These are phyloP conservation scores for Paradisaea rubra DNA, from an alignment of 2,113 vertebrate genomes.

Conservation along the genomic window DNA sequence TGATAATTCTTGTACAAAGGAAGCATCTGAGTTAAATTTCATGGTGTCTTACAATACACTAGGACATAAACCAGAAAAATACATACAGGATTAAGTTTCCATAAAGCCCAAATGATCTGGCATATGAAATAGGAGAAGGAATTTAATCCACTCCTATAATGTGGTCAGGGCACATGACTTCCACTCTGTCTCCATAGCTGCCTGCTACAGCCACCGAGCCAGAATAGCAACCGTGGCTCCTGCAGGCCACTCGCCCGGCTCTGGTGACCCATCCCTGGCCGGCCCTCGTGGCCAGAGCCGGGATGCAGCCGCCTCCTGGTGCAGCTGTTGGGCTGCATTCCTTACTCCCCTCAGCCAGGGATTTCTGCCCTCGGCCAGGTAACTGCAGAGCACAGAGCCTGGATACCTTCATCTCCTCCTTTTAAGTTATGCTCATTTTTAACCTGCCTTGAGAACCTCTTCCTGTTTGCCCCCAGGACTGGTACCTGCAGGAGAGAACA, in stretches of 20 bases:
- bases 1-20: neutral
- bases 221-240: neutral
- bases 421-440: neutral
- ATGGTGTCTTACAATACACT: slow-evolving; percentile 11
- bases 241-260: neutral
- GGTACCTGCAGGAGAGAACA: neutral
- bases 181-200: slow-evolving; percentile 21
- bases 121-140: slow-evolving; percentile 52
- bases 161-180: slow-evolving; percentile 41
- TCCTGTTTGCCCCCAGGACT: neutral
- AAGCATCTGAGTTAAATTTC: slow-evolving; percentile 45
- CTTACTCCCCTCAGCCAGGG: fast-evolving
- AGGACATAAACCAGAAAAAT: slow-evolving; percentile 40
- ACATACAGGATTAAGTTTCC: slow-evolving; percentile 44
- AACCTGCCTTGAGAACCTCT: neutral
- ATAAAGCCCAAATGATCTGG: slow-evolving; percentile 25
- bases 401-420: neutral
- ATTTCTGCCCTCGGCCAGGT: neutral
- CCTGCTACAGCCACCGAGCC: neutral
- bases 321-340: neutral
- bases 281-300: fast-evolving
- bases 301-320: neutral
- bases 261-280: neutral
- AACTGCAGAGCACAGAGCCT: neutral
- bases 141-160: slow-evolving; percentile 39